Evolutionary conservation across 2,888 invertebrate genomes (phyloP).

Genomic region (Rhimphoctona megacephalus): DNA sequence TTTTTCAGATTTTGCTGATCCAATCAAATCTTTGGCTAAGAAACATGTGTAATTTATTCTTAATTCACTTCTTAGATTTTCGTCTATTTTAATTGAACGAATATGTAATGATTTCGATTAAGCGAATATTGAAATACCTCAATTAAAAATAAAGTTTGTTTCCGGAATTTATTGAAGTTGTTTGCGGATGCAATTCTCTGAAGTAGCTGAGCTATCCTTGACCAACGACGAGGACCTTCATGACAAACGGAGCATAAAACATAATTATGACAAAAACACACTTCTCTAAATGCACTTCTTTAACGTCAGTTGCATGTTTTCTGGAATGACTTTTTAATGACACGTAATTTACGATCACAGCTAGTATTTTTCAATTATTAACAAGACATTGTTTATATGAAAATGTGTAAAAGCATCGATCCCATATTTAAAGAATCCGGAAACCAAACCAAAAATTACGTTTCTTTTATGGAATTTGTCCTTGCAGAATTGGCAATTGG

Average conservation of each 20-base stretch:
- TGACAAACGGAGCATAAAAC: conserved; percentile 78
- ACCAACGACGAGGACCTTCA: conserved; percentile 75
- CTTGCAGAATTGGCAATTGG: neutral
- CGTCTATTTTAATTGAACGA: neutral
- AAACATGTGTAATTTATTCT: too few relatives aligned
- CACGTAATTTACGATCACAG: conserved; percentile 23
- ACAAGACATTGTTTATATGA: neutral
- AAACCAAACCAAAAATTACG: neutral
- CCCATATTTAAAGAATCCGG: neutral
- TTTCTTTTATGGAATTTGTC: neutral
- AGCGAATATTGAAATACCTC: neutral
- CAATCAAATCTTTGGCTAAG: too few relatives aligned
- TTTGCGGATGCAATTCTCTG: conserved; percentile 67
- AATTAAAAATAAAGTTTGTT: neutral
- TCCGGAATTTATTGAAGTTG: conserved; percentile 2
- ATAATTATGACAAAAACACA: conserved; percentile 46
- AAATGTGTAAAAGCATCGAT: neutral
- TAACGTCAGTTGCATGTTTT: conserved; percentile 43
- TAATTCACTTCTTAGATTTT: neutral
- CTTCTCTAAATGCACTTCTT: conserved; percentile 54
- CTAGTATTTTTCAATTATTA: conserved; percentile 14
- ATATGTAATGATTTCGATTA: too few relatives aligned
- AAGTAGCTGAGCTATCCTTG: conserved; percentile 68
- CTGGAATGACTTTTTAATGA: conserved; percentile 39
- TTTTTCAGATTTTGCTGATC: too few relatives aligned